Percentiles rank a stretch among this genome's conserved stretches.
These are phyloP conservation scores for Lemur catta DNA, from an alignment of 2,797 vertebrate species.

Conservation along the genomic window DNA sequence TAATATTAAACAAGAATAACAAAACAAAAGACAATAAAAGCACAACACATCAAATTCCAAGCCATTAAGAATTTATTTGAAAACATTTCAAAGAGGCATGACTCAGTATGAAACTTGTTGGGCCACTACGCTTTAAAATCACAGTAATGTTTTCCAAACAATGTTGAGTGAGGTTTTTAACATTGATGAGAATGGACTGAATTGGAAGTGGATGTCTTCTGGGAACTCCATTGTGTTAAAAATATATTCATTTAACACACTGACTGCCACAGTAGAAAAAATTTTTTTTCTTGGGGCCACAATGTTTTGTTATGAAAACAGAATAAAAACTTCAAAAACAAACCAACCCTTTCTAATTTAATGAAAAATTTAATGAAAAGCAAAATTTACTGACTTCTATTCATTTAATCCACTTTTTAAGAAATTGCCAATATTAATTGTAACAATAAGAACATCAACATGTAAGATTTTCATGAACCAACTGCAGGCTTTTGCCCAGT, in stretches of 20 bases:
- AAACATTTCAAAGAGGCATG: neutral
- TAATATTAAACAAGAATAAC: slow-evolving; percentile 5
- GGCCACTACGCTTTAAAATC: neutral
- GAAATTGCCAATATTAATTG: no score
- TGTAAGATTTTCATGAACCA: no score
- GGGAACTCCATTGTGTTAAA: neutral
- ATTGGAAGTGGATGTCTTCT: neutral
- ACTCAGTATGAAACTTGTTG: neutral
- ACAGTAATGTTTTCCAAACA: slow-evolving; percentile 3
- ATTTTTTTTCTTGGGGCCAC: no score
- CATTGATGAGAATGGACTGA: neutral
- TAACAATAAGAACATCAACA: no score
- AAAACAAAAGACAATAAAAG: neutral
- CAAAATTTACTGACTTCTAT: no score
- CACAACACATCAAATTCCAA: slow-evolving; percentile 3
- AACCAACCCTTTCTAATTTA: no score
- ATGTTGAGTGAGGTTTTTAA: slow-evolving; percentile 12
- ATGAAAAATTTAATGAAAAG: no score
- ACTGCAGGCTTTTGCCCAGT: no score
- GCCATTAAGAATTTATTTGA: neutral
- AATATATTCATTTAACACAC: neutral
- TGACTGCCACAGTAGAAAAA: no score
- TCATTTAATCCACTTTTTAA: no score
- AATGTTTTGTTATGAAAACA: no score
- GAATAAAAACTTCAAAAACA: no score